Conservation (phyloP, 2,797 vertebrate species). For the Xyrichtys novacula region DNA sequence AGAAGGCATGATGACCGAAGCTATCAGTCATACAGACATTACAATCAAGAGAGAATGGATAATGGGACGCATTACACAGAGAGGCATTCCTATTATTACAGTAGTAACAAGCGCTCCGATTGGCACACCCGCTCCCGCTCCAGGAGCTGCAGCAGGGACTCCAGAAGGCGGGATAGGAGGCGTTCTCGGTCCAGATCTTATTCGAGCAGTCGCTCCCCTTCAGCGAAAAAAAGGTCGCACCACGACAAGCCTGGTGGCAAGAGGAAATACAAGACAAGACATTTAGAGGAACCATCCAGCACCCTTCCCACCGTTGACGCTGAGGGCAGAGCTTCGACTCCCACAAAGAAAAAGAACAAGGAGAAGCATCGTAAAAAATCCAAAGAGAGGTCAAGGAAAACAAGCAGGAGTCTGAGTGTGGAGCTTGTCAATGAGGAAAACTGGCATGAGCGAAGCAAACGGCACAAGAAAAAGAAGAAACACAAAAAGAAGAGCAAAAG, state of each 20-base stretch:
- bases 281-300: constrained; percentile 86
- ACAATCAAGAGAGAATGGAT: constrained; percentile 74
- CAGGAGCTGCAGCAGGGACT: constrained; percentile 67
- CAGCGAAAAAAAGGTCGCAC: constrained; percentile 47
- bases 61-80: constrained; percentile 57
- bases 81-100: constrained; percentile 64
- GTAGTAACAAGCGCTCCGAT: constrained; percentile 50
- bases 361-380: constrained; percentile 78
- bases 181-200: constrained; percentile 60
- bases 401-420: constrained; percentile 86
- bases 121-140: constrained; percentile 45
- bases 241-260: constrained; percentile 87
- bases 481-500: constrained; percentile 91
- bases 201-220: constrained; percentile 74
- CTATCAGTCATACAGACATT: constrained; percentile 84
- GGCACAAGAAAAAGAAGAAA: constrained; percentile 93
- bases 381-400: constrained; percentile 83
- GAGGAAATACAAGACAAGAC: constrained; percentile 93
- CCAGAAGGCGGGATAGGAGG: constrained; percentile 23
- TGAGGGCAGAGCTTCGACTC: background rate
- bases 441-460: constrained; percentile 74
- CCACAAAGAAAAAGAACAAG: constrained; percentile 79
- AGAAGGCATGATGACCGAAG: constrained; percentile 79
- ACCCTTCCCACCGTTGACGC: constrained; percentile 39
- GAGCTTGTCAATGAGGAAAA: constrained; percentile 89